Evolutionary conservation across 2,797 vertebrate genomes (phyloP), one percentile per base, ranked within the genome.

Genomic region (Gymnocypris eckloni): DNA sequence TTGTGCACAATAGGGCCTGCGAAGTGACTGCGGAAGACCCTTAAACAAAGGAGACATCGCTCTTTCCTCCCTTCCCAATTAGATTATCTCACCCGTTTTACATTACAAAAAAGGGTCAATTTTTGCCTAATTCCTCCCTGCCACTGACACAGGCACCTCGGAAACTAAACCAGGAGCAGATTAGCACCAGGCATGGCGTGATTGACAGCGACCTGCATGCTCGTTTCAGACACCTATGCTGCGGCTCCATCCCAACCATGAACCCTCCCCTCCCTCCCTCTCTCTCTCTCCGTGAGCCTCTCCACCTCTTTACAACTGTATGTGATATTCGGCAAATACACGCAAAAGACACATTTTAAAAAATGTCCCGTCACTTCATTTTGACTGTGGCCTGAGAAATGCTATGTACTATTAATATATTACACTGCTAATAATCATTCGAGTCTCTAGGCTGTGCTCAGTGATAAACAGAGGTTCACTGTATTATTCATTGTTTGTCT

Each of bases 21-120:
- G 93, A 96, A 96, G 95, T 96, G 95, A 96, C 96, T 96, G 94
- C 93, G 89, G 91, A 95, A 92, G 93, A 94, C 91, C 93, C 92
- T 94, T 95, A 96, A 95, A 96, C 95, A 96, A 96, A 95, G 91
- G 91, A 87, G 89, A 93, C 92, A 92, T 92, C 92, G 93, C 93
- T 92, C 88, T 82, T 91, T 92, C 90, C 91, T 90, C 92, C 91
- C 90, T 91, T 91, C 90, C 94, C 94, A 95, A 96, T 96, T 95
- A 95, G 93, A 95, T 95, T 95, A 89, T 92, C 93, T 94, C 89
- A 72, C 86, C 89, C 20, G 83, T 93, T 96, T 96, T 95, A 93
- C 95, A 95, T 95, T 93, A 96, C 94, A 96, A 96, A 95, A 69
- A 85, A 66, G 72, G 64, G 64, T 88, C 82, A 89, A 89, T 91